A percentile compares a stretch with the other conserved stretches of the same genome.
phyloP scores from a whole-genome alignment of 2,113 vertebrate genomes.

The Marmota flaviventris region DNA sequence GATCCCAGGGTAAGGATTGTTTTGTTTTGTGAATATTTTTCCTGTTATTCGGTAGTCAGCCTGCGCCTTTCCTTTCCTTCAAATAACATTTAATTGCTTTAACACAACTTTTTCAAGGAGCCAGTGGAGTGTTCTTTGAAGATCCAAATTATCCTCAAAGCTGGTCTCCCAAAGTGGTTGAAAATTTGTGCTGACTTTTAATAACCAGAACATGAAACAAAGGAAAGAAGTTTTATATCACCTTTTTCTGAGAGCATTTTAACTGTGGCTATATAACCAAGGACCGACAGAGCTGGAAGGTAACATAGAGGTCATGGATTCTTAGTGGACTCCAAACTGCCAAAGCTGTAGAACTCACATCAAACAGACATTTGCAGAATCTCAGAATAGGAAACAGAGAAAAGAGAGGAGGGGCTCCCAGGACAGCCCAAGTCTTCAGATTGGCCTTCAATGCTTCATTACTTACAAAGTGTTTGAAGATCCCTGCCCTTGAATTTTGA shows the following conservation, averaged over 20 bases:
- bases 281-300: background rate
- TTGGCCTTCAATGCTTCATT: background rate
- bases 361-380: background rate
- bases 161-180: background rate
- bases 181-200: constrained; percentile 74
- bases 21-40: constrained; percentile 67
- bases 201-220: constrained; percentile 62
- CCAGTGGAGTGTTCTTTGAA: constrained; percentile 68
- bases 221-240: constrained; percentile 55
- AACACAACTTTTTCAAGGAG: constrained; percentile 68
- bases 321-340: background rate
- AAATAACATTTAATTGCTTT: constrained; percentile 75
- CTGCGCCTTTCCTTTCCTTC: constrained; percentile 53
- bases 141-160: constrained; percentile 70
- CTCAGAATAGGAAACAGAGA: background rate
- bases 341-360: background rate
- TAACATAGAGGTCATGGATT: background rate
- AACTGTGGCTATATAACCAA: background rate
- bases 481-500: constrained; percentile 4
- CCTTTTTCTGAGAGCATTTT: constrained; percentile 36
- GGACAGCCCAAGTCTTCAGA: background rate
- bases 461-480: background rate
- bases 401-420: background rate
- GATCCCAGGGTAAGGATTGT: constrained; percentile 63
- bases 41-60: constrained; percentile 70